These are phyloP conservation scores for Onychostruthus taczanowskii DNA, from an alignment of 2,113 vertebrate genomes.

Conservation along the genomic window DNA sequence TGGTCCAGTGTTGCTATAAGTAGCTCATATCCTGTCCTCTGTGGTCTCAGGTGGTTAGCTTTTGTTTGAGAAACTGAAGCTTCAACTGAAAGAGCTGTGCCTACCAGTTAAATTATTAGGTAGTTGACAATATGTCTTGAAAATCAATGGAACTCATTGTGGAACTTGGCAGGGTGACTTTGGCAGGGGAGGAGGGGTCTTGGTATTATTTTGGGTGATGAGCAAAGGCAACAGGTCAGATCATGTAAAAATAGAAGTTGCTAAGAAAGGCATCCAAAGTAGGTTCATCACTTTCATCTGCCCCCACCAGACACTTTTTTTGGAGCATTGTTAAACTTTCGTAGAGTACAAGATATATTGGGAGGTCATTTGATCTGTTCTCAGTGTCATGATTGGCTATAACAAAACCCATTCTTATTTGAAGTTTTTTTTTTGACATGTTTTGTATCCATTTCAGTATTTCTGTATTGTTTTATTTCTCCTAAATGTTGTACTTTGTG, in stretches of 20 bases:
- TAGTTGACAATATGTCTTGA: slow-evolving; percentile 58
- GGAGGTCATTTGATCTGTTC: slow-evolving; percentile 33
- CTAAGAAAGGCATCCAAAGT: slow-evolving; percentile 35
- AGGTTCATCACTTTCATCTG: slow-evolving; percentile 20
- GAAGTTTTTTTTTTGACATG: slow-evolving; percentile 20
- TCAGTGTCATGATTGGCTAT: not conserved
- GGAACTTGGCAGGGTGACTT: slow-evolving; percentile 41
- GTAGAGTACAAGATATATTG: not conserved
- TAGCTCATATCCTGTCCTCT: slow-evolving; percentile 96
- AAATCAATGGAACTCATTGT: slow-evolving; percentile 56
- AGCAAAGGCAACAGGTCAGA: slow-evolving; percentile 24
- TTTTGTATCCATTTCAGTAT: not conserved
- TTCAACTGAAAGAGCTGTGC: slow-evolving; percentile 73
- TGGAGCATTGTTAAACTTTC: slow-evolving; percentile 49
- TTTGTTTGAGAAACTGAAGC: slow-evolving; percentile 89
- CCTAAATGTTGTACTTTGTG: slow-evolving; percentile 28
- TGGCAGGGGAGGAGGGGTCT: slow-evolving; percentile 17
- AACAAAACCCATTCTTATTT: not conserved
- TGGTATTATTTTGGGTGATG: slow-evolving; percentile 51
- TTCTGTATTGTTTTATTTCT: slow-evolving; percentile 37
- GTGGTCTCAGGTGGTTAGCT: slow-evolving; percentile 92
- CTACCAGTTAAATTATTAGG: slow-evolving; percentile 81
- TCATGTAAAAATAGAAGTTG: slow-evolving; percentile 68
- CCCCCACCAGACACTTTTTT: not conserved
- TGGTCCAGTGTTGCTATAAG: slow-evolving; percentile 90